Evolutionary conservation across 1,140 invertebrate genomes (phyloP).

Genomic region (Cydia amplana): DNA sequence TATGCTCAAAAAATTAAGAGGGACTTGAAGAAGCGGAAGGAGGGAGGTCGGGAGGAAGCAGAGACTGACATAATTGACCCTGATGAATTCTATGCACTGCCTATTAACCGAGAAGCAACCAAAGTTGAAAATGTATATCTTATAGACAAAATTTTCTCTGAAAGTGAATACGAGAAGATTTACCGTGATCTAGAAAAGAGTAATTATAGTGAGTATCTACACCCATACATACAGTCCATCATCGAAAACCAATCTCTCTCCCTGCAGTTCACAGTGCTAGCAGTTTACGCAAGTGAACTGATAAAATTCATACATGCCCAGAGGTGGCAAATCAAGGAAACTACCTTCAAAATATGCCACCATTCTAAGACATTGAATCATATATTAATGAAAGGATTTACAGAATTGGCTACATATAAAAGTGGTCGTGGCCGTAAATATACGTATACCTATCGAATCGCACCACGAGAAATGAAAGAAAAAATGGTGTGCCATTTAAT

Average conservation of each 20-base stretch:
- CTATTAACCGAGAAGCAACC: slow-evolving; percentile 56
- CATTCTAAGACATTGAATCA: slow-evolving; percentile 57
- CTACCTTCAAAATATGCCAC: slow-evolving; percentile 47
- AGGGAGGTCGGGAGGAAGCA: too few relatives aligned
- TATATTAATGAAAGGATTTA: slow-evolving; percentile 55
- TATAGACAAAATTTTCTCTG: slow-evolving; percentile 55
- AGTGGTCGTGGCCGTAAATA: neutral
- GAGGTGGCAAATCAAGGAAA: slow-evolving; percentile 50
- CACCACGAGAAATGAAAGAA: neutral
- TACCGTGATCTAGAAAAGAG: slow-evolving; percentile 55
- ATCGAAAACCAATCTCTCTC: slow-evolving; percentile 47
- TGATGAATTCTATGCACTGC: slow-evolving; percentile 68
- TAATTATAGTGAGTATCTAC: slow-evolving; percentile 50
- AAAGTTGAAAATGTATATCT: slow-evolving; percentile 55
- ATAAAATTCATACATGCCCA: slow-evolving; percentile 51
- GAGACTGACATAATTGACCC: slow-evolving; percentile 48
- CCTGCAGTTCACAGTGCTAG: slow-evolving; percentile 49
- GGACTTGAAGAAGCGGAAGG: slow-evolving; percentile 46
- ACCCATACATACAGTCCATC: slow-evolving; percentile 49
- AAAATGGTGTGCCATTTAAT: slow-evolving; percentile 51
- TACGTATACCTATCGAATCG: neutral
- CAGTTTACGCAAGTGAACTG: slow-evolving; percentile 59
- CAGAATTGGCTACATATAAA: slow-evolving; percentile 53
- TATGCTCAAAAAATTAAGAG: slow-evolving; percentile 47
- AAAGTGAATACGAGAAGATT: slow-evolving; percentile 59